These are phyloP conservation scores for Quadriops clusia DNA, from an alignment of 2,888 invertebrate species.

Conservation along the genomic window DNA sequence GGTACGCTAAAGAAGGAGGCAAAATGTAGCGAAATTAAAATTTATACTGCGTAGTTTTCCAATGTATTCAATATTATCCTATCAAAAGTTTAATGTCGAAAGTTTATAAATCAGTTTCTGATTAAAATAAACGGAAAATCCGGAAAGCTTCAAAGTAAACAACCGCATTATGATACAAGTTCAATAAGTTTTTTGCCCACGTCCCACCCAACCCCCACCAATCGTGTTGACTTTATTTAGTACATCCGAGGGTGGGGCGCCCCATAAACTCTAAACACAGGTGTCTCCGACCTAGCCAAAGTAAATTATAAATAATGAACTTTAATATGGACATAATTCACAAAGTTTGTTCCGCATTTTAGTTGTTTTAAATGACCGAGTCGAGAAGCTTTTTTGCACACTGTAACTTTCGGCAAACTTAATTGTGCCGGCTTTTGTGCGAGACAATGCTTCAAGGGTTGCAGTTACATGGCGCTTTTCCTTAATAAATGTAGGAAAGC, in stretches of 20 bases:
- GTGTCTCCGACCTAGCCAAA: constrained; percentile 10
- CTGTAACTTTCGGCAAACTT: no score
- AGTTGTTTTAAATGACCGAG: neutral
- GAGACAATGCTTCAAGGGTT: no score
- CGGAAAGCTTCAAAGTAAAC: constrained; percentile 11
- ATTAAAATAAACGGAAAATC: constrained; percentile 14
- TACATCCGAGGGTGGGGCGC: no score
- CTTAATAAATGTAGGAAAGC: no score
- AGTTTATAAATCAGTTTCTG: constrained; percentile 13
- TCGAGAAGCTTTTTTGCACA: no score
- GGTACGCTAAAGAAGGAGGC: no score
- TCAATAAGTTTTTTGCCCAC: constrained; percentile 11
- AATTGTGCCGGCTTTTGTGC: no score
- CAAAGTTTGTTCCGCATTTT: constrained; percentile 6
- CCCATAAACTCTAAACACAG: constrained; percentile 14
- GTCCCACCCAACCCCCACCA: no score
- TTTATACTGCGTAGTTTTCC: no score
- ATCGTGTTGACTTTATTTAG: constrained; percentile 13
- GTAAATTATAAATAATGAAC: constrained; percentile 13
- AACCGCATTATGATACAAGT: constrained; percentile 12
- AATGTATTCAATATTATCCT: no score
- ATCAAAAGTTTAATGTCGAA: constrained; percentile 8
- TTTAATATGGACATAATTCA: constrained; percentile 10
- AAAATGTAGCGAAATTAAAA: no score
- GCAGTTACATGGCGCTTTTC: no score